phyloP scores from a whole-genome alignment of 1,140 invertebrate genomes.

The Eurytemora carolleeae region DNA sequence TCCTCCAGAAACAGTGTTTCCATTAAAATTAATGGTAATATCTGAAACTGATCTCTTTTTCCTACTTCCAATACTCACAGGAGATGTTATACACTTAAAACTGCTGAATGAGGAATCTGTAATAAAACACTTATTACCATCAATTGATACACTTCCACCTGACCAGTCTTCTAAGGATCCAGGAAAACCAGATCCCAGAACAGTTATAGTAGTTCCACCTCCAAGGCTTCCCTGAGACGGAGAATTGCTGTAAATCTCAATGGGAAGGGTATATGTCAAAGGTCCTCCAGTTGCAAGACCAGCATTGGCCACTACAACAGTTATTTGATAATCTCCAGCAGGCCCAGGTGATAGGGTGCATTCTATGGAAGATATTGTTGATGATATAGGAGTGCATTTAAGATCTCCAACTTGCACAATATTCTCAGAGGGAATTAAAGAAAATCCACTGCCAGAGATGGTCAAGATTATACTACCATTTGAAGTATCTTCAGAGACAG shows the following conservation, averaged over 20 bases:
- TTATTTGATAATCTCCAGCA: neutral
- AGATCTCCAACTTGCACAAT: neutral
- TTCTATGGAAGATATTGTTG: neutral
- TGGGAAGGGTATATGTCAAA: neutral
- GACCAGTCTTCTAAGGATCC: neutral
- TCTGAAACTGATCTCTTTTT: no score
- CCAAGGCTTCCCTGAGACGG: slow-evolving; percentile 7
- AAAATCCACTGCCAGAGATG: neutral
- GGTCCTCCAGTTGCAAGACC: neutral
- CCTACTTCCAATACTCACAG: neutral
- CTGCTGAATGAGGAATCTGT: neutral
- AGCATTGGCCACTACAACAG: neutral
- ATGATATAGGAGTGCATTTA: neutral
- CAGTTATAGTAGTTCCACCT: slow-evolving; percentile 5
- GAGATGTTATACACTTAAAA: slow-evolving; percentile 6
- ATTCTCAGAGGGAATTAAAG: neutral
- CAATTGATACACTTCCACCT: neutral
- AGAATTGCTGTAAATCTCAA: neutral
- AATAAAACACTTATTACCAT: neutral
- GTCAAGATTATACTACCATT: neutral
- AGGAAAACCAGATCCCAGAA: slow-evolving; percentile 14
- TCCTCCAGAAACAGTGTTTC: neutral
- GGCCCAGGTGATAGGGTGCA: neutral
- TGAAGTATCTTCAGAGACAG: neutral
- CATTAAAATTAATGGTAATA: slow-evolving; percentile 11